Base-by-base conservation (phyloP, 1,140 invertebrate genomes). In the Onthophagus taurus region DNA sequence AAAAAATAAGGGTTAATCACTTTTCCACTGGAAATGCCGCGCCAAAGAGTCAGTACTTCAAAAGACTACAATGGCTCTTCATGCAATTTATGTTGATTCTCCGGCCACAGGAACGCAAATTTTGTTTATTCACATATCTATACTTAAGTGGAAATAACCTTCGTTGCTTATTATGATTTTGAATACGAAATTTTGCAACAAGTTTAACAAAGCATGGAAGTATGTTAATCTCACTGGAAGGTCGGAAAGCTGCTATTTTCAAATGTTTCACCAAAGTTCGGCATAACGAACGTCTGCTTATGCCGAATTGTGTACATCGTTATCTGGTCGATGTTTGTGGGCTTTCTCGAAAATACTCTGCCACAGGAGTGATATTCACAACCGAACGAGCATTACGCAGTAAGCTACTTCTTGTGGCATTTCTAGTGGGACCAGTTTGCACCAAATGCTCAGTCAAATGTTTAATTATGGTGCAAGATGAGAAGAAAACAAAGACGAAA, bases 181-280 rank as follows among this genome's bases (percentile, higher is more conserved):
- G 12, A 18, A 43, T 43, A 33, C 26, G 30, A 43, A 33, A 18
- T 43, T 20, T 43, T 31, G 42, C 42, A 43, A 13, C 4, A 43
- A 33, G 30, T 43, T 33, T 18, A 43, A 43, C 42, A 34, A 30
- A 33, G 26, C 20, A 19, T 43, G 42, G 3, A n/a, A 43, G 42
- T 33, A 33, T 17, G 16, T 43, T 43, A 33, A 43, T 30, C 26
- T 35, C 31, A 8, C 1, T 16, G 3, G 31, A 33, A 12, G 31
- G 33, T 50, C 45, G 37, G 19, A 45, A 49, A 35, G 26, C 45
- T 42, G 44, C 48, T 49, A 36, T 38, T 49, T 33, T 16, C 31
- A 33, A 33, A 8, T 33, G 9, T 5, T 33, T 33, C 11, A n/a
- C 45, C 39, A 49, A 46, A n/a, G n/a, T 45, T 31, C 44, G 48